Conservation (phyloP, 2,113 vertebrate species). For the Campylomormyrus tamandua region DNA sequence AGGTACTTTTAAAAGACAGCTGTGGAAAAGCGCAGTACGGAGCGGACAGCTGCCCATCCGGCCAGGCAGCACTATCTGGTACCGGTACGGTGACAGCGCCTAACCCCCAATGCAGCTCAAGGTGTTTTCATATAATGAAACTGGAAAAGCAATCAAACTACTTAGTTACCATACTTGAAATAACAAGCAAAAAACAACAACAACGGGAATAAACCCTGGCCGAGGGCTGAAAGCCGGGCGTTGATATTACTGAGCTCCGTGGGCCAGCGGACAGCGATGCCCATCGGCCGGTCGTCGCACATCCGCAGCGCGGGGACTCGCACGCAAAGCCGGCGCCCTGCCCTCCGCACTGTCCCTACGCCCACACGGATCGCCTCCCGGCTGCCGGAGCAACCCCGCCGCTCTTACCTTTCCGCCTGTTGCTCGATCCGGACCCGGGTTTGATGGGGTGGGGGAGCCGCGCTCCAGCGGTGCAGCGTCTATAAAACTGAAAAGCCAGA, state of each 20-base stretch:
- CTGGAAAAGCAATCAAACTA: not conserved
- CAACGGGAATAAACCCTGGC: not conserved
- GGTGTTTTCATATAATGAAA: not conserved
- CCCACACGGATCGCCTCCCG: not conserved
- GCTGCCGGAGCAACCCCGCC: not conserved
- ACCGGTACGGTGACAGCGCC: not conserved
- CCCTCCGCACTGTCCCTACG: not conserved
- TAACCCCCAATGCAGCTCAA: not conserved
- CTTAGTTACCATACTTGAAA: not conserved
- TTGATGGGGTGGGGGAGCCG: constrained; percentile 17
- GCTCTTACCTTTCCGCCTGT: constrained; percentile 16
- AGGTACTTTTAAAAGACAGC: not conserved
- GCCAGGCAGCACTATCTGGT: not conserved
- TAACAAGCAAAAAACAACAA: not conserved
- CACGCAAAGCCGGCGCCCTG: not conserved
- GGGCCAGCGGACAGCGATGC: not conserved
- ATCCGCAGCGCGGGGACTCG: not conserved
- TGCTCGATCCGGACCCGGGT: constrained; percentile 32
- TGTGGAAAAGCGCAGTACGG: not conserved
- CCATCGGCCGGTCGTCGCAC: not conserved
- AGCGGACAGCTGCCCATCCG: not conserved
- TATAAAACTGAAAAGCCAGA: constrained; percentile 24
- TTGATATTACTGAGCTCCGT: not conserved
- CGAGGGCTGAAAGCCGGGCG: too few species aligned
- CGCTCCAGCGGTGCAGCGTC: constrained; percentile 22